phyloP scores from a whole-genome alignment of 1,140 invertebrate genomes.

The Sminthurides bifidus region DNA sequence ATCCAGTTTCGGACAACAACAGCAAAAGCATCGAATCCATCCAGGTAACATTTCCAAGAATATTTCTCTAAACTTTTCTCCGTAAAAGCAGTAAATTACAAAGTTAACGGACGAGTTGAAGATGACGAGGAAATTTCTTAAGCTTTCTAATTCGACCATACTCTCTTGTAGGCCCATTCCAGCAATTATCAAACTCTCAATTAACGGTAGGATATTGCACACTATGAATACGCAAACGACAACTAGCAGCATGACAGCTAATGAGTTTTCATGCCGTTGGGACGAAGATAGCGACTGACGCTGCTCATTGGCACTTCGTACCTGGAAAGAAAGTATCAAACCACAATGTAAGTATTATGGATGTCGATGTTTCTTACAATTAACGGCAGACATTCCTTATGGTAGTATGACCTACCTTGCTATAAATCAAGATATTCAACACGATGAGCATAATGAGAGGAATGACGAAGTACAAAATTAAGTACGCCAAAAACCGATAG shows the following conservation, averaged over 20 bases:
- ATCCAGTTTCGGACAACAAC: not conserved
- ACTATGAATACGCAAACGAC: constrained; percentile 6
- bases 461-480: not conserved
- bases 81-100: constrained; percentile 11
- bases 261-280: constrained; percentile 8
- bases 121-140: constrained; percentile 7
- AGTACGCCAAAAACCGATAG: constrained; percentile 1
- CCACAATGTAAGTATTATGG: not conserved
- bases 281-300: constrained; percentile 1
- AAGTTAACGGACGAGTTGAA: constrained; percentile 16
- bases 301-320: not conserved
- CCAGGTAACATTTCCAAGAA: constrained; percentile 1
- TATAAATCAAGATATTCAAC: constrained; percentile 13
- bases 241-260: constrained; percentile 13
- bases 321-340: constrained; percentile 1
- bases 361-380: not conserved
- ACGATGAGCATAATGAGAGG: constrained; percentile 1
- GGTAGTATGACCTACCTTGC: constrained; percentile 5
- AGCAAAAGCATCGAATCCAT: not conserved
- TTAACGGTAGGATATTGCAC: constrained; percentile 7
- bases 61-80: constrained; percentile 10
- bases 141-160: constrained; percentile 3
- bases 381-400: not conserved
- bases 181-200: not conserved
- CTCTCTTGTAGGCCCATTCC: not conserved